Evolutionary conservation across 2,113 vertebrate species (phyloP), one percentile per base, ranked within the genome.

Genomic region (Noctilio leporinus): DNA sequence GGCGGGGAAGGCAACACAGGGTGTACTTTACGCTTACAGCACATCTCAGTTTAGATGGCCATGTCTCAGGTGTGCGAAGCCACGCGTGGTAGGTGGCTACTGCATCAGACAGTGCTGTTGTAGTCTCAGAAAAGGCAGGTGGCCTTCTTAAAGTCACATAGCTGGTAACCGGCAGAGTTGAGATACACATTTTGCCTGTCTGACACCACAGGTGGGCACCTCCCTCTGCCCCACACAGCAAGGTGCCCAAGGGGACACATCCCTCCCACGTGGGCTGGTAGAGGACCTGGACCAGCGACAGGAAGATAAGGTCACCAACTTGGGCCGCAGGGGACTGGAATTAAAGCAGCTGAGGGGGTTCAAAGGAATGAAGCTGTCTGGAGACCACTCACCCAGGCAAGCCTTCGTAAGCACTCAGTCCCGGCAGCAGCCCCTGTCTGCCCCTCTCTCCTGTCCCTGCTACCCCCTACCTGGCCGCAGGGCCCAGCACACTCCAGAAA

Each of bases 1-100:
- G 2, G 12, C 0, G 1, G 17, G 11, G 43, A 38, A 57, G 55
- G 33, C 57, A 69, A 11, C 3, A 40, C 15, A 6, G 40, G 2
- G 30, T 12, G 16, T 1, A 0, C 30, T 14, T n/a, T 8, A 69
- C 0, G 11, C 11, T 28, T 16, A 19, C 1, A 0, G 62, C 14
- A 9, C 22, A 33, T 11, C 55, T 69, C 67, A 17, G 2, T 30
- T 11, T 28, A 30, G 10, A 57, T 30, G 0, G 22, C 40, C 78
- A 51, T n/a, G 6, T 38, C 51, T 5, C 64, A 5, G 2, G 15
- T 26, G 5, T 12, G 38, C 6, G 19, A 7, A 35, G 47, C 64
- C 45, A 49, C 14, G 0, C 15, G 43, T 2, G 33, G 35, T 62
- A 69, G n/a, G 28, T 1, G 7, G 76, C 45, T 10, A 72, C 78